These are phyloP conservation scores for Octonoba sinensis DNA, from an alignment of 2,888 invertebrate genomes.

Conservation along the genomic window DNA sequence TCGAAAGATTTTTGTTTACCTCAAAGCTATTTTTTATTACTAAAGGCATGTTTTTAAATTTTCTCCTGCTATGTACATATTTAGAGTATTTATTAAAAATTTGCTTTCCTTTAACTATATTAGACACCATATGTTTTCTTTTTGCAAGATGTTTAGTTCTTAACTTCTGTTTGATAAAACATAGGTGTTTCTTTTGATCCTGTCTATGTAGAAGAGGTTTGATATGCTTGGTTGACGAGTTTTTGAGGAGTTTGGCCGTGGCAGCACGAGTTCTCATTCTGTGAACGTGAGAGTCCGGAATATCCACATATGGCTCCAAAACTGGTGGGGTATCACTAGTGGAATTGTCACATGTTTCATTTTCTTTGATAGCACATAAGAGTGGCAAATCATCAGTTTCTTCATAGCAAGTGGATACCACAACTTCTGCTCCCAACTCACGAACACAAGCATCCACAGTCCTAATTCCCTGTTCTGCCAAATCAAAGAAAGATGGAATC, in stretches of 20 bases:
- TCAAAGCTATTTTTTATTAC: no score
- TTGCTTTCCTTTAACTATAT: constrained; percentile 1
- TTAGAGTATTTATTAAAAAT: constrained; percentile 37
- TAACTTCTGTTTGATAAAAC: no score
- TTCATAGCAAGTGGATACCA: constrained; percentile 42
- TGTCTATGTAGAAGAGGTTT: no score
- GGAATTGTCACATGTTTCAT: neutral
- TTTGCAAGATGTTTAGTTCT: no score
- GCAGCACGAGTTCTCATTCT: no score
- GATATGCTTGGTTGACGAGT: no score
- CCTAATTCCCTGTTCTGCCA: constrained; percentile 43
- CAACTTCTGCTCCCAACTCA: constrained; percentile 51
- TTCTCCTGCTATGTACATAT: constrained; percentile 5
- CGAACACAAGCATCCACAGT: constrained; percentile 51
- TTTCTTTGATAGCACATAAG: constrained; percentile 28
- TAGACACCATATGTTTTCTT: no score
- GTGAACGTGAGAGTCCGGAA: neutral
- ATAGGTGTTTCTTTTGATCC: no score
- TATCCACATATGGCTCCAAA: constrained; percentile 10
- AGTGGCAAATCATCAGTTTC: constrained; percentile 20
- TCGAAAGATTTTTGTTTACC: no score
- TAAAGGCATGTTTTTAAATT: neutral
- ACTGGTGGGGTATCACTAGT: constrained; percentile 22
- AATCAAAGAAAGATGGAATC: constrained; percentile 31
- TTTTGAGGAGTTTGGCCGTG: no score